Evolutionary conservation across 1,140 invertebrate genomes (phyloP).

Genomic region (Ctenoplectra terminalis): DNA sequence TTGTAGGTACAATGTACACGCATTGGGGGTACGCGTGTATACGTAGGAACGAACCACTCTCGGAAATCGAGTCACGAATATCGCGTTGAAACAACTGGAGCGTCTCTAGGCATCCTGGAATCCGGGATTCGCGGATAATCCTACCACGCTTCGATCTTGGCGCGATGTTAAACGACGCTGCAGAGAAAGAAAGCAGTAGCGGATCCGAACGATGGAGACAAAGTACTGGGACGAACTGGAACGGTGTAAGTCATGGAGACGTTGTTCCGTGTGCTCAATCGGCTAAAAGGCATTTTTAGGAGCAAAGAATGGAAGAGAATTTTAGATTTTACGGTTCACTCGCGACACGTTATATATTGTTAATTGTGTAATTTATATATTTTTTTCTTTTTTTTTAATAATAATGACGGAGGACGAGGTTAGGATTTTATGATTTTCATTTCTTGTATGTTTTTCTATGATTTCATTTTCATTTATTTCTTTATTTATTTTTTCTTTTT

Average conservation of each 20-base stretch:
- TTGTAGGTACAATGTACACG: too few species aligned
- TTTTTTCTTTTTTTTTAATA: too few species aligned
- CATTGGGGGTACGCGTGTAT: constrained; percentile 31
- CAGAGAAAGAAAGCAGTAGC: constrained; percentile 47
- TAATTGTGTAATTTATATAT: too few species aligned
- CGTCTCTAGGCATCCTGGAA: constrained; percentile 70
- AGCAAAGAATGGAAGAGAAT: too few species aligned
- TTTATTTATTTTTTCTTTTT: too few species aligned
- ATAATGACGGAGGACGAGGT: too few species aligned
- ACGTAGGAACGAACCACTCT: constrained; percentile 66
- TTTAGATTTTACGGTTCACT: neutral
- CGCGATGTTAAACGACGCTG: constrained; percentile 65
- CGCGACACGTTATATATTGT: too few species aligned
- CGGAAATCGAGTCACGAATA: constrained; percentile 80
- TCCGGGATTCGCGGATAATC: constrained; percentile 75
- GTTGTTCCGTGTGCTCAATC: neutral
- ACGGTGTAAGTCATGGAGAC: constrained; percentile 33
- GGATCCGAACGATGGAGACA: constrained; percentile 49
- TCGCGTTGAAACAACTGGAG: constrained; percentile 77
- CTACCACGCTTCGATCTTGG: constrained; percentile 72
- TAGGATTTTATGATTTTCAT: too few species aligned
- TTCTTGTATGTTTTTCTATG: too few species aligned
- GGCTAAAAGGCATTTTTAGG: neutral
- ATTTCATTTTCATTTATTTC: too few species aligned
- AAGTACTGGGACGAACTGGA: constrained; percentile 25